Base-by-base conservation (phyloP, 2,888 invertebrate species). In the Podotricha telesiphe region DNA sequence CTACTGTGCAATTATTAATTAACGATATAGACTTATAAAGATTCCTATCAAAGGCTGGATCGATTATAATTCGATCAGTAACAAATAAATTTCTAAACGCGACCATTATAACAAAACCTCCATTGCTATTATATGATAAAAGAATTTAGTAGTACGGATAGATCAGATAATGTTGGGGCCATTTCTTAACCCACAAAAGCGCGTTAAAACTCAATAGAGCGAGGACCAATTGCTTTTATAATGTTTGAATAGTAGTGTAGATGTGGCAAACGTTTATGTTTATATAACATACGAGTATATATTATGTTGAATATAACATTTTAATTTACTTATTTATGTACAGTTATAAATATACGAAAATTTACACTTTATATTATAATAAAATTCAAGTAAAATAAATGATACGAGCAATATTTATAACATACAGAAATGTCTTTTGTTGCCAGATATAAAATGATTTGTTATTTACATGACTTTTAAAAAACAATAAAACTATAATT, bases 201-300 rank as follows among this genome's bases (percentile, higher is more conserved):
- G 86, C 85, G 86, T 89, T 91, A 90, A 89, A 89, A 84, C 86
- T 86, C 86, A 86, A 89, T 88, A 85, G 86, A 85, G 79, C 76
- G 76, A 81, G 81, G 80, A 80, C 78, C 79, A 82, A 84, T 78
- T 81, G 77, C 78, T 81, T 80, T 77, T 81, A 75, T 78, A 67
- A 68, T 72, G 74, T 75, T 74, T 70, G 77, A 76, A 58, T 73
- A 74, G 67, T 17, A 55, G n/a, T 17, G 13, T 58, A 75, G 75
- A 75, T 63, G 65, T 64, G 71, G 22, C 67, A 65, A 45, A 10
- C 6, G 17, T 48, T 11, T 19, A 40, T 17, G 19, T 11, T 55
- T 19, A 58, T 58, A 42, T 22, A 62, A 13, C 51, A 42, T 28
- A 4, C 6, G 28, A 28, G 6, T n/a, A n/a, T n/a, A 28, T 28